Evolutionary conservation across 2,113 vertebrate genomes (phyloP).

Genomic region (Bettongia penicillata): DNA sequence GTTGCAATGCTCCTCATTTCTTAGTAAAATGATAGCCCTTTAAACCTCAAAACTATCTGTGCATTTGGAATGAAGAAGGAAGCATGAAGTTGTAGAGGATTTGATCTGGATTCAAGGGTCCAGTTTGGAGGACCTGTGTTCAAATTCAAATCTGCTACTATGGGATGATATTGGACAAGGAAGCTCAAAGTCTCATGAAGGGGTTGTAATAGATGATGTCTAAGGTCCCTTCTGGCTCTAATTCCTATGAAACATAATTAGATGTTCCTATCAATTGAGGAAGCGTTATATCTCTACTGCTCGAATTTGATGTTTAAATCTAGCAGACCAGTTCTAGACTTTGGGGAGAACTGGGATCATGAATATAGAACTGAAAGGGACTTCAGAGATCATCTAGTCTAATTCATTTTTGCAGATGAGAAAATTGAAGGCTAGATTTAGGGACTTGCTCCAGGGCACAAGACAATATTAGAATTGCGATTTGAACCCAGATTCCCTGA

Average conservation of each 20-base stretch:
- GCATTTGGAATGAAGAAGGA: background rate
- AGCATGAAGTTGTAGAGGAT: background rate
- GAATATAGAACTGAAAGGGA: background rate
- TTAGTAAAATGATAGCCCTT: slow-evolving; percentile 16
- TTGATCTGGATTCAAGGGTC: background rate
- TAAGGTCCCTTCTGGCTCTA: too few species aligned
- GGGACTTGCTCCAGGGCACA: background rate
- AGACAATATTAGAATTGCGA: background rate
- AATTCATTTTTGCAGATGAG: background rate
- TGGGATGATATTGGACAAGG: background rate
- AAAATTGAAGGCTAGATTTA: background rate
- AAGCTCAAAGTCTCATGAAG: background rate
- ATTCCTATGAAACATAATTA: background rate
- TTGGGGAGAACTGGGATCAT: background rate
- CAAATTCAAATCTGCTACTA: background rate
- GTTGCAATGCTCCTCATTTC: background rate
- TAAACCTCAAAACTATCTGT: slow-evolving; percentile 14
- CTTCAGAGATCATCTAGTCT: background rate
- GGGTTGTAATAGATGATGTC: background rate
- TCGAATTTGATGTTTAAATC: background rate
- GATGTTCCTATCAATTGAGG: background rate
- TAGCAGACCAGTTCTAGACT: background rate
- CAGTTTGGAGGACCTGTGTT: background rate
- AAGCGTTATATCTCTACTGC: background rate
- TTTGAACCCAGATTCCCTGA: background rate